phyloP scores from a whole-genome alignment of 2,797 vertebrate genomes.

The Todus mexicanus region DNA sequence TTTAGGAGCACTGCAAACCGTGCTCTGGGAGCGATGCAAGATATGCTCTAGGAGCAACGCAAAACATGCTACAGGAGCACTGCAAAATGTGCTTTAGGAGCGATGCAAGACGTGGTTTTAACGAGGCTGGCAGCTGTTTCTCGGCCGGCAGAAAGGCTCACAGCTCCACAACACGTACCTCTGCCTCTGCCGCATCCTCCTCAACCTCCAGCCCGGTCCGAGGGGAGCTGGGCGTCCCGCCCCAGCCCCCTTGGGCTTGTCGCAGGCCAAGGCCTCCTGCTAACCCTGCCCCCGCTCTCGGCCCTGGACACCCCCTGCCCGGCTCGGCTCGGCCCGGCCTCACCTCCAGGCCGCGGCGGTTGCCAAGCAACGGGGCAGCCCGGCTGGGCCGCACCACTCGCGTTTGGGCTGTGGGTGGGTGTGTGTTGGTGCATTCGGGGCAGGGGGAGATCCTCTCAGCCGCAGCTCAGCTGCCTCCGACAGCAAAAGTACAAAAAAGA shows the following conservation, averaged over 20 bases:
- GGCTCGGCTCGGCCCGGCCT: not conserved
- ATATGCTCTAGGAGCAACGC: too few species aligned
- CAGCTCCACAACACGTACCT: not conserved
- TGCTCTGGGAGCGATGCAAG: too few species aligned
- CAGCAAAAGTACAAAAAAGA: not conserved
- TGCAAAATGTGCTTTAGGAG: not conserved
- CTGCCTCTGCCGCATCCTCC: not conserved
- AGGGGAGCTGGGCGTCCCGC: not conserved
- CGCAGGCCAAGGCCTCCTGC: not conserved
- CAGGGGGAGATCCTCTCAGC: not conserved
- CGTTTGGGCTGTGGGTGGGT: too few species aligned
- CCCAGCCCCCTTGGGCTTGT: too few species aligned
- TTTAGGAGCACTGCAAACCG: too few species aligned
- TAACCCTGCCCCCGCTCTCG: too few species aligned
- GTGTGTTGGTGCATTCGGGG: too few species aligned
- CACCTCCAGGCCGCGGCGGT: not conserved
- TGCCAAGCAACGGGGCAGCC: not conserved
- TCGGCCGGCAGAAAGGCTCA: not conserved
- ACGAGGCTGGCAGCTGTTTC: not conserved
- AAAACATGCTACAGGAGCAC: too few species aligned
- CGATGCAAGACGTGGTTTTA: not conserved
- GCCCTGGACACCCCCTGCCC: not conserved
- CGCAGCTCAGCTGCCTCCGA: rapidly evolving
- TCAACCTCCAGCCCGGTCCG: not conserved
- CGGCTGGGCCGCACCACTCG: not conserved